These are phyloP conservation scores for Eupithecia insigniata DNA, from an alignment of 2,888 invertebrate genomes.

Conservation along the genomic window DNA sequence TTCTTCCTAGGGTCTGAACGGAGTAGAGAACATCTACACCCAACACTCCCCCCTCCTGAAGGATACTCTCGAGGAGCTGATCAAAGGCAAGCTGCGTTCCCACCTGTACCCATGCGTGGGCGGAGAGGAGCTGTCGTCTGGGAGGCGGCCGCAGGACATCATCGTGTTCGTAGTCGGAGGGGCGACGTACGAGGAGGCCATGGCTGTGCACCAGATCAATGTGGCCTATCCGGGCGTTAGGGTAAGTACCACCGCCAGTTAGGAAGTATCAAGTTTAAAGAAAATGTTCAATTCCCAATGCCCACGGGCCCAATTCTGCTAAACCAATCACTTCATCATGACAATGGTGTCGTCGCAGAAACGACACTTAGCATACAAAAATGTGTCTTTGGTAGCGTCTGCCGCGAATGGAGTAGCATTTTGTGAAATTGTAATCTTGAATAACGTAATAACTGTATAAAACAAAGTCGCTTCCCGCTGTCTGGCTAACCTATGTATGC, in stretches of 20 bases:
- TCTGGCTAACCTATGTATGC: too few species aligned
- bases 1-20: conserved; percentile 89
- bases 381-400: too few species aligned
- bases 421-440: too few species aligned
- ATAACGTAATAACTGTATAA: too few species aligned
- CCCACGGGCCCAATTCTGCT: too few species aligned
- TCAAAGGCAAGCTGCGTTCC: conserved; percentile 95
- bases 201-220: conserved; percentile 91
- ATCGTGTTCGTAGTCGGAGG: conserved; percentile 98
- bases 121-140: conserved; percentile 46
- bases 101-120: conserved; percentile 87
- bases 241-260: conserved; percentile 46
- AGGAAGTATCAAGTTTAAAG: too few species aligned
- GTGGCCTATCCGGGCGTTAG: conserved; percentile 88
- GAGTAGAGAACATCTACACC: conserved; percentile 99
- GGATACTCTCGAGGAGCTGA: conserved; percentile 94
- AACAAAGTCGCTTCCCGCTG: too few species aligned
- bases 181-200: conserved; percentile 97
- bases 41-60: conserved; percentile 97
- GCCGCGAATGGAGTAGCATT: too few species aligned
- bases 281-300: too few species aligned
- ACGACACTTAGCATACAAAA: too few species aligned
- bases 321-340: too few species aligned
- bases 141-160: conserved; percentile 90
- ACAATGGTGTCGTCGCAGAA: too few species aligned